These are phyloP conservation scores for Arctocebus calabarensis DNA, from an alignment of 2,797 vertebrate species.

Conservation along the genomic window DNA sequence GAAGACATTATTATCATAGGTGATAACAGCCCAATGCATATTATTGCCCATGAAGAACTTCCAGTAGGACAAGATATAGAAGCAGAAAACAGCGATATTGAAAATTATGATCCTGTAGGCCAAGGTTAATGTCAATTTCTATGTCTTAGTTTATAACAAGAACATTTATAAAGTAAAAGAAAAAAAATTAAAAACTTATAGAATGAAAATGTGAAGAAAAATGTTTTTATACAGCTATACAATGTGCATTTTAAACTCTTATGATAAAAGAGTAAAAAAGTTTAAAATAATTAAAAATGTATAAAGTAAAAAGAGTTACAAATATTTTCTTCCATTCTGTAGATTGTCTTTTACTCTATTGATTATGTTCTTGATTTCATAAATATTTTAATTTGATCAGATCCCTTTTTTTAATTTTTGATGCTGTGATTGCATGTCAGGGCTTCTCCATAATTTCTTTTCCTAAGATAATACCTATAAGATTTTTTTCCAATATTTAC, in stretches of 20 bases:
- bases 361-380: too few species aligned
- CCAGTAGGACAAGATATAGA: not conserved
- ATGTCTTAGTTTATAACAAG: not conserved
- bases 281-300: not conserved
- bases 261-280: not conserved
- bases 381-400: too few species aligned
- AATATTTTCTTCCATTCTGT: too few species aligned
- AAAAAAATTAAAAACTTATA: not conserved
- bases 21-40: not conserved
- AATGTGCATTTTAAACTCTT: not conserved
- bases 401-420: too few species aligned
- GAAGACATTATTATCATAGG: not conserved
- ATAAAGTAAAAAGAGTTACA: too few species aligned
- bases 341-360: too few species aligned
- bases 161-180: not conserved
- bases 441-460: too few species aligned
- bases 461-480: too few species aligned
- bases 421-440: too few species aligned
- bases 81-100: not conserved
- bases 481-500: too few species aligned
- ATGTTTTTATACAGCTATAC: not conserved
- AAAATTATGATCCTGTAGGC: not conserved
- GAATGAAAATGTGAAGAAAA: not conserved
- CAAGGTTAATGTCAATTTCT: not conserved
- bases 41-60: not conserved